phyloP scores from a whole-genome alignment of 2,797 vertebrate species.

The Trachurus trachurus region DNA sequence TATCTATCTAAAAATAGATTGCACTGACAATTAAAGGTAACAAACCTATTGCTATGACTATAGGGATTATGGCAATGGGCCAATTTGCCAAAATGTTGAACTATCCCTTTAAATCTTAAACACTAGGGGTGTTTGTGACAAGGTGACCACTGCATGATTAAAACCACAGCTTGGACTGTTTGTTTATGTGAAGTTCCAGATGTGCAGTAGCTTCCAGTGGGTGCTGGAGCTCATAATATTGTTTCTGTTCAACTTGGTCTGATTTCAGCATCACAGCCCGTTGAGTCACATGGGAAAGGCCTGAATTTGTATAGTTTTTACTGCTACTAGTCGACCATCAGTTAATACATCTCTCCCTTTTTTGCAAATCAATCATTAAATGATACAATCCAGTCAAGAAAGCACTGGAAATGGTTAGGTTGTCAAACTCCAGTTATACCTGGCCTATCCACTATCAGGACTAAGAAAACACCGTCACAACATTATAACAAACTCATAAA shows the following conservation, averaged over 20 bases:
- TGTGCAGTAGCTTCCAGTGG: constrained; percentile 1
- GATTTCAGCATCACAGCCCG: neutral
- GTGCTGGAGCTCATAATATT: neutral
- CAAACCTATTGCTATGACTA: no score
- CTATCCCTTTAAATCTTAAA: neutral
- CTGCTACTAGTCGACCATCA: neutral
- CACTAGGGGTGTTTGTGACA: neutral
- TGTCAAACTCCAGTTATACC: neutral
- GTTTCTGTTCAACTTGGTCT: constrained; percentile 4
- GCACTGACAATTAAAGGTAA: no score
- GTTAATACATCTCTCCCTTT: neutral
- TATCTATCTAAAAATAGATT: no score
- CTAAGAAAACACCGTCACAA: neutral
- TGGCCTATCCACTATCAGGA: neutral
- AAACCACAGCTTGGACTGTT: constrained; percentile 2
- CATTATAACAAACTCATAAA: neutral
- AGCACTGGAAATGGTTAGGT: neutral
- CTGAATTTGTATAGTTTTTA: neutral
- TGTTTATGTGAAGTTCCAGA: constrained; percentile 22
- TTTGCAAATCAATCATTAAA: neutral
- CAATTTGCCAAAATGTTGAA: no score
- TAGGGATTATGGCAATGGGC: no score
- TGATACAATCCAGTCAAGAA: neutral
- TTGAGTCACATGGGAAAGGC: neutral
- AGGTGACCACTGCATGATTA: neutral